phyloP scores from a whole-genome alignment of 1,140 invertebrate genomes.

The Colletes latitarsis region DNA sequence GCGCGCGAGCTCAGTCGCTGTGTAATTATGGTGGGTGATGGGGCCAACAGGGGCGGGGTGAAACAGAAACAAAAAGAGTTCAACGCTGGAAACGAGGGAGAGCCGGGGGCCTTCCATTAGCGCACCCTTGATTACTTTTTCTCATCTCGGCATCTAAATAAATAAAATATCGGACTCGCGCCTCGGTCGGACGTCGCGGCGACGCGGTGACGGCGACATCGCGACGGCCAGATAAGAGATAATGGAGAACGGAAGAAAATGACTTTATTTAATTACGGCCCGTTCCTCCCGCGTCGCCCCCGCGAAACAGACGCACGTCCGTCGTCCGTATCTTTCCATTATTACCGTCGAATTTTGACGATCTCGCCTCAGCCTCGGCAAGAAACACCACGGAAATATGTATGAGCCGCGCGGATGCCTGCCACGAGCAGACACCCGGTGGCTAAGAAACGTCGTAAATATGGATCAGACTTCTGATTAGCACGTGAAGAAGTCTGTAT shows the following conservation, averaged over 20 bases:
- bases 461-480: too few relatives aligned
- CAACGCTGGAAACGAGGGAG: constrained; percentile 65
- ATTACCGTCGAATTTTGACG: constrained; percentile 37
- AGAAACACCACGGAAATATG: constrained; percentile 7
- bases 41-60: constrained; percentile 27
- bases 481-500: too few relatives aligned
- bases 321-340: constrained; percentile 30
- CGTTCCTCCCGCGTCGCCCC: neutral
- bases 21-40: constrained; percentile 78
- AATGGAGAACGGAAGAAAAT: constrained; percentile 75
- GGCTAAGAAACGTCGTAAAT: too few relatives aligned
- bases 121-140: constrained; percentile 81
- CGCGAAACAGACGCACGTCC: constrained; percentile 42
- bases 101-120: constrained; percentile 77
- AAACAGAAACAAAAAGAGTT: constrained; percentile 73
- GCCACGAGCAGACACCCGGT: too few relatives aligned
- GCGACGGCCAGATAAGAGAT: constrained; percentile 76
- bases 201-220: constrained; percentile 69
- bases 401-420: neutral
- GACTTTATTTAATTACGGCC: constrained; percentile 78
- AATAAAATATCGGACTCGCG: constrained; percentile 80
- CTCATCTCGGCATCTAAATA: constrained; percentile 80
- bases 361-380: neutral
- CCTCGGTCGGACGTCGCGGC: constrained; percentile 63
- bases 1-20: constrained; percentile 60